Evolutionary conservation across 1,140 invertebrate genomes (phyloP), one percentile per base, ranked within the genome.

Genomic region (Achroia grisella): DNA sequence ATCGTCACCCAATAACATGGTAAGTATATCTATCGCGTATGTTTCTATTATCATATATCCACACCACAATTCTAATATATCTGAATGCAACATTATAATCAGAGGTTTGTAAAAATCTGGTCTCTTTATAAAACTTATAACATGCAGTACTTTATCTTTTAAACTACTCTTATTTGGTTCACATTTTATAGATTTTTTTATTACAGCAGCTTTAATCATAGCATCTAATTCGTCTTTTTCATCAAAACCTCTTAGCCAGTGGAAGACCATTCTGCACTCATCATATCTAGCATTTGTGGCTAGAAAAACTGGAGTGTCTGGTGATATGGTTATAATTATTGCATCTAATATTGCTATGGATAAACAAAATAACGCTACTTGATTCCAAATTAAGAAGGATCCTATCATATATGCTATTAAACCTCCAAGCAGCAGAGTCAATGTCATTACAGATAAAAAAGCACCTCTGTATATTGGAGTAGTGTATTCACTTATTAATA

Each of bases 301-400:
- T 13, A 55, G 27, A 44, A 45, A 62, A n/a, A 44, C 49, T 1
- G 59, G 59, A 13, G 55, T 47, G 35, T 62, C 59, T 9, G 59
- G 59, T 4, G 51, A 51, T 17, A 40, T 46, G 10, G 49, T 43
- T 1, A 52, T 41, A 8, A 62, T 55, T 8, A 48, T 29, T 5
- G 46, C 33, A 55, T 49, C 31, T n/a, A 50, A 23, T 8, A 61
- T 28, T 4, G 53, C 17, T 14, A 57, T 48, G 1, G 42, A 15
- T 10, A 43, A 11, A 1, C 44, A 35, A 2, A 58, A 37, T 0
- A 62, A 29, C 9, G 48, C 41, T 10, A 44, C 45, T 10, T 23
- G 35, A n/a, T 51, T 31, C 59, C 59, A 62, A 1, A 30, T 14
- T 1, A 49, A 15, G 6, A 44, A 31, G 1, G 36, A 40, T 17